Conservation (phyloP, 2,888 invertebrate genomes). For the Drosophila borborema region DNA sequence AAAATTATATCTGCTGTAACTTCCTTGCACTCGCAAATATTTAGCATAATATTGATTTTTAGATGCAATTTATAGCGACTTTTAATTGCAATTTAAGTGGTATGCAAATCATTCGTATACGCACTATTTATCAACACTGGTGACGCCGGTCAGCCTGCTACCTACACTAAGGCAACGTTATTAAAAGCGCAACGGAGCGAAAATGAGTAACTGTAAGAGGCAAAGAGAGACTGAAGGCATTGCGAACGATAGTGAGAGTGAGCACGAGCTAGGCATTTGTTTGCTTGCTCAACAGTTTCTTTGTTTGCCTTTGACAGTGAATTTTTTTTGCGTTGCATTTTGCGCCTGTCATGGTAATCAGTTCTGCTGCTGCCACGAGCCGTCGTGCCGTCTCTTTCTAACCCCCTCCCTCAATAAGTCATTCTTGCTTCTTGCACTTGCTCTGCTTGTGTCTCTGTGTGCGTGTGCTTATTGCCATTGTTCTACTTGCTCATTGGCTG, state of each 20-base stretch:
- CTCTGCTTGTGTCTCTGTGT: background rate
- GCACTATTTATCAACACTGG: slow-evolving; percentile 53
- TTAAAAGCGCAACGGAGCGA: slow-evolving; percentile 19
- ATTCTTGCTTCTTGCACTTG: background rate
- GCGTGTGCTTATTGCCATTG: slow-evolving; percentile 44
- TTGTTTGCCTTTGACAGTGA: slow-evolving; percentile 42
- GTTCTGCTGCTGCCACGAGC: slow-evolving; percentile 38
- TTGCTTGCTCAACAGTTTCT: slow-evolving; percentile 49
- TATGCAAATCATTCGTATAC: slow-evolving; percentile 30
- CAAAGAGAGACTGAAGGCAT: background rate
- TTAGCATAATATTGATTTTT: slow-evolving; percentile 45
- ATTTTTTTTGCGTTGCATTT: slow-evolving; percentile 49
- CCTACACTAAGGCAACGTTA: slow-evolving; percentile 16
- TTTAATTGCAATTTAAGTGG: slow-evolving; percentile 52
- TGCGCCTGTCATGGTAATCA: slow-evolving; percentile 57
- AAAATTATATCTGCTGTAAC: slow-evolving; percentile 23
- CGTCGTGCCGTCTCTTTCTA: slow-evolving; percentile 16
- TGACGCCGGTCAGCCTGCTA: slow-evolving; percentile 9
- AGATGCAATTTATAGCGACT: slow-evolving; percentile 9
- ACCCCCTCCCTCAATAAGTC: slow-evolving; percentile 33
- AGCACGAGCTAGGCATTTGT: slow-evolving; percentile 13
- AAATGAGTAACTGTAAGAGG: background rate
- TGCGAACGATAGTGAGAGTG: background rate
- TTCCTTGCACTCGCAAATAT: slow-evolving; percentile 11
- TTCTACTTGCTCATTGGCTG: slow-evolving; percentile 51